Evolutionary conservation across 2,797 vertebrate species (phyloP).

Genomic region (Girardinus metallicus): DNA sequence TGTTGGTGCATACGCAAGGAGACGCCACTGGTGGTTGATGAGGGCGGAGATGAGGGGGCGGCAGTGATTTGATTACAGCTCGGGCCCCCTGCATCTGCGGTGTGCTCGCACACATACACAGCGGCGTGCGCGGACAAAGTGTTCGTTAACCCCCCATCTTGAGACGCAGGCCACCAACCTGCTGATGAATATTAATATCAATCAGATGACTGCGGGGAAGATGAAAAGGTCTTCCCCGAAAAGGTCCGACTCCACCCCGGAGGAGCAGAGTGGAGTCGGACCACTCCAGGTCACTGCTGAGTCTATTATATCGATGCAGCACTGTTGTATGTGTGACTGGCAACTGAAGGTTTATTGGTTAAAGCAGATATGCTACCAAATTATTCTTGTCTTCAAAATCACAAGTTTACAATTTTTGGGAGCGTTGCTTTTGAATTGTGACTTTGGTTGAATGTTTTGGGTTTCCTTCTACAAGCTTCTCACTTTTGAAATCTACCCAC

Average conservation of each 20-base stretch:
- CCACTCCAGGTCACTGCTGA: slow-evolving; percentile 28
- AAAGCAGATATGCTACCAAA: slow-evolving; percentile 39
- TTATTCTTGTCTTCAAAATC: not conserved
- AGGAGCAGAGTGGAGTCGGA: slow-evolving; percentile 16
- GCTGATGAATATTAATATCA: slow-evolving; percentile 79
- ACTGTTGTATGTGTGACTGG: slow-evolving; percentile 14
- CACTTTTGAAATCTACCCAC: no score
- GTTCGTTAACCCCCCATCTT: slow-evolving; percentile 64
- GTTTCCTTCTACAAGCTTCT: no score
- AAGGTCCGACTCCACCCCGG: no score
- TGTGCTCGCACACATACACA: not conserved
- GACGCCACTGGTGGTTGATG: slow-evolving; percentile 75
- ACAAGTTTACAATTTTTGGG: not conserved
- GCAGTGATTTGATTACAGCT: slow-evolving; percentile 76
- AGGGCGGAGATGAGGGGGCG: slow-evolving; percentile 66
- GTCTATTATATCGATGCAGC: slow-evolving; percentile 37
- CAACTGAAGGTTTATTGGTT: slow-evolving; percentile 16
- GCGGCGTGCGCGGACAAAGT: slow-evolving; percentile 3
- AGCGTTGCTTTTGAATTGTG: not conserved
- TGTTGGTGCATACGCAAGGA: slow-evolving; percentile 42
- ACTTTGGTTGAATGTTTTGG: not conserved
- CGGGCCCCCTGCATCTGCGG: slow-evolving; percentile 52
- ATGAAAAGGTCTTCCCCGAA: no score
- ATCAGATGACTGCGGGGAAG: slow-evolving; percentile 67
- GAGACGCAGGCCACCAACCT: slow-evolving; percentile 62